Base-by-base conservation (phyloP, 2,888 invertebrate species). In the Tipula helvola region DNA sequence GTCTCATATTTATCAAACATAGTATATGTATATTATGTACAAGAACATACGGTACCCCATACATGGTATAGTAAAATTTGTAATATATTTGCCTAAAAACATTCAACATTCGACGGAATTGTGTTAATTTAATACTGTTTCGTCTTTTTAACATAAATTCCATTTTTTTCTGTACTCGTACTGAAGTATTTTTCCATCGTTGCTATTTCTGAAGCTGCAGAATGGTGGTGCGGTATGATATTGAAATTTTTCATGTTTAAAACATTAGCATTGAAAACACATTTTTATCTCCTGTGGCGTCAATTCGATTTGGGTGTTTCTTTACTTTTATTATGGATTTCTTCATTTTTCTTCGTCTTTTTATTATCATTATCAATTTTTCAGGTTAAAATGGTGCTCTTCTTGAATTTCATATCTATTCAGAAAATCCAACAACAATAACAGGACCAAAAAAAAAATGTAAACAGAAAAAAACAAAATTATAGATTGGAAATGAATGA, bases 281-380 rank as follows among this genome's bases (percentile, higher is more conserved):
- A 84, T 41, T 84, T 84, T 36, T 84, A 84, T 84, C 84, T 84
- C 84, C 84, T 41, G 84, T 84, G 84, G 84, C 84, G 84, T 84
- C 36, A 84, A 84, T 84, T 84, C 84, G 84, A 84, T 84, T 84
- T 84, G 84, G 84, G 84, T 84, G 84, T 84, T 84, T 84, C 41
- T 84, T 41, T 39, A 16, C 8, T 84, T 84, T 71, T 71, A 18
- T 16, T 57, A 57, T 57, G 52, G 52, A 28, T 71, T 71, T 71
- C 39, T 39, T 39, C 7, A 39, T 39, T 39, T 39, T 39, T 28
- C 28, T 28, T 39, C 39, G 39, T 39, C 71, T 71, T 71, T 71
- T 28, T 28, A 28, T 28, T 71, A 71, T 71, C 28, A 71, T 12
- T 71, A 28, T 71, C 28, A 71, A 18, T 71, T 71, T 16, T 57